Base-by-base conservation (phyloP, 92 coral and sea anemone species). In the Scolanthus callimorphus region DNA sequence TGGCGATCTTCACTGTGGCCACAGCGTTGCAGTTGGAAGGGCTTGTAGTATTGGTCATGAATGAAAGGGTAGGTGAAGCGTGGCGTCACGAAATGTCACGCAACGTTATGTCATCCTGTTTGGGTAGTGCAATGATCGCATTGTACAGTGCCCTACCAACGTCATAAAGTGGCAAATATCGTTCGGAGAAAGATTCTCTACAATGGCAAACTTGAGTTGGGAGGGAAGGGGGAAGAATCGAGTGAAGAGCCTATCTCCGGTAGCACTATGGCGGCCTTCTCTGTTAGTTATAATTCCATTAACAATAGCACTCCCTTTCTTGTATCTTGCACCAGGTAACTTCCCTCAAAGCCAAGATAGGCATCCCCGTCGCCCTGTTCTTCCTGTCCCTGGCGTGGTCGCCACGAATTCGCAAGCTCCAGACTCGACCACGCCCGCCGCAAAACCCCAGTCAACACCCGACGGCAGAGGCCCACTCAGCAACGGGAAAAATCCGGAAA, bases 371-470 rank as follows among this genome's bases (percentile, higher is more conserved):
- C 1, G 59, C 92, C 4, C 85, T 92, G 37, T 11, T 85, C 6
- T 39, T 70, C 0, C n/a, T 92, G 43, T 92, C 98, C 9, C 17
- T 81, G 22, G 96, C 98, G 20, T 92, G 98, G 98, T 68, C 83
- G 28, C 96, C 98, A 0, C 69, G 73, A 49, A 51, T 80, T 4
- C 66, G 87, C 17, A 84, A 77, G 39, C 65, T 67, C 3, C 79
- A 69, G 51, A 71, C 73, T 8, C 38, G 71, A 48, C 80, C 91
- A 19, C 44, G 54, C 17, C 31, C 15, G 0, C 1, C 15, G 11
- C 20, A 20, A 20, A 2, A 2, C 6, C 17, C 65, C 31, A 2
- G 13, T 6, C 28, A 15, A 19, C 28, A 20, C 4, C 23, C 53
- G 19, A 3, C 17, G 3, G 20, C 28, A 56, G 39, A 27, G 56